A percentile compares a stretch with the other conserved stretches of the same genome.
Conservation (phyloP, 2,888 invertebrate species). For the Plusia festucae region DNA sequence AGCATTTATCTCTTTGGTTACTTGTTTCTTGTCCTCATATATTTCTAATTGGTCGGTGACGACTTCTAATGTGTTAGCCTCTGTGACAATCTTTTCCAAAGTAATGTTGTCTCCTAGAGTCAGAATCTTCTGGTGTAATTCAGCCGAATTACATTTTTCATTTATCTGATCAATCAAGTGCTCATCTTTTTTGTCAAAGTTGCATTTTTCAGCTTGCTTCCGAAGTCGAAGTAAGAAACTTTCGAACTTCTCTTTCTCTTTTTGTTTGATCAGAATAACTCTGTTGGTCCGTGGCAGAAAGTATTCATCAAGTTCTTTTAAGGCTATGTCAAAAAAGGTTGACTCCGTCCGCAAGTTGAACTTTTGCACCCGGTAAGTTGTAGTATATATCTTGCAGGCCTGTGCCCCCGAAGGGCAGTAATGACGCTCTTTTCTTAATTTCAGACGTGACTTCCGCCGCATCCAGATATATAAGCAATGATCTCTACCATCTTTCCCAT, state of each 20-base stretch:
- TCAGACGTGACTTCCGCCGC: background rate
- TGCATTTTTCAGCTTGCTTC: conserved; percentile 49
- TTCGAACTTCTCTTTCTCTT: conserved; percentile 48
- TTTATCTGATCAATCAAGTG: conserved; percentile 50
- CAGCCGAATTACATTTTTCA: conserved; percentile 41
- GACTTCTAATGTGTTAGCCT: conserved; percentile 34
- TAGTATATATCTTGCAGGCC: conserved; percentile 24
- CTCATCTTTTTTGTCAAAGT: conserved; percentile 41
- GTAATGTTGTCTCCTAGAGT: conserved; percentile 34
- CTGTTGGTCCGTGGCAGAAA: conserved; percentile 36
- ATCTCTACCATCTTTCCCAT: background rate
- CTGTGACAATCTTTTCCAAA: conserved; percentile 27
- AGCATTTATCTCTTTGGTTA: background rate
- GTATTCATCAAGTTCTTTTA: conserved; percentile 29
- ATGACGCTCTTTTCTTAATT: background rate
- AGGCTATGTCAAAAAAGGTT: conserved; percentile 22
- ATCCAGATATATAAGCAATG: background rate
- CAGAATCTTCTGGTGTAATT: conserved; percentile 47
- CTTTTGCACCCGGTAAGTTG: conserved; percentile 26
- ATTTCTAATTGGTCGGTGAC: conserved; percentile 21
- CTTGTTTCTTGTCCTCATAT: conserved; percentile 10
- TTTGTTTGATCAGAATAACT: conserved; percentile 38
- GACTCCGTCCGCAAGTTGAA: background rate
- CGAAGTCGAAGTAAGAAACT: conserved; percentile 46
- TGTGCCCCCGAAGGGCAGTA: background rate